Conservation (phyloP, 2,888 invertebrate species). For the Gisinianus flammeolus region DNA sequence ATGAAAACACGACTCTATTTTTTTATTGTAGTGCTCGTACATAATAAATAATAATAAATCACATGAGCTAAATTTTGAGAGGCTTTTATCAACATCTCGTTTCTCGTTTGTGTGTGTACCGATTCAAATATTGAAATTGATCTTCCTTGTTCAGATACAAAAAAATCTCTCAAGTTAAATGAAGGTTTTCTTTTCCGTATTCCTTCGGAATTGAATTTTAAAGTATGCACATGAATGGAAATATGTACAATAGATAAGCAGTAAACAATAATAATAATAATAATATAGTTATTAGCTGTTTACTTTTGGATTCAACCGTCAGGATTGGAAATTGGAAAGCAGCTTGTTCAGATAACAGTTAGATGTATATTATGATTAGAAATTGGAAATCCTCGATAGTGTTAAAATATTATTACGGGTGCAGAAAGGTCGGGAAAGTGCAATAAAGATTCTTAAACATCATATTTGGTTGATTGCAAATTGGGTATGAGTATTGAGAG, state of each 20-base stretch:
- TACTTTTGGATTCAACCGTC: not conserved
- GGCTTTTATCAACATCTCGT: too few relatives aligned
- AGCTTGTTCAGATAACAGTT: not conserved
- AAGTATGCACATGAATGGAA: not conserved
- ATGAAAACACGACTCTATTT: not conserved
- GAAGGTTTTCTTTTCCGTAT: not conserved
- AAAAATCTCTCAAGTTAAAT: not conserved
- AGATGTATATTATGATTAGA: not conserved
- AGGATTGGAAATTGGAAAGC: not conserved
- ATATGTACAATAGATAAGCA: not conserved
- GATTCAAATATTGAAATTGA: too few relatives aligned
- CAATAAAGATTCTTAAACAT: too few relatives aligned
- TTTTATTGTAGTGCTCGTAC: not conserved
- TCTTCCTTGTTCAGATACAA: too few relatives aligned
- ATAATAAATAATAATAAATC: too few relatives aligned
- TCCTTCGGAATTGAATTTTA: not conserved
- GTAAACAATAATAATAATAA: not conserved
- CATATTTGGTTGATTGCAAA: not conserved
- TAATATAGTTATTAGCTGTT: not conserved
- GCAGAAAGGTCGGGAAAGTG: too few relatives aligned
- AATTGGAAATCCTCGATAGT: not conserved
- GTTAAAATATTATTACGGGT: too few relatives aligned
- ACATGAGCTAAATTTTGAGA: too few relatives aligned
- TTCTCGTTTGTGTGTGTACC: not conserved
- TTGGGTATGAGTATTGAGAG: not conserved